Conservation (phyloP, 2,888 invertebrate genomes). For the Eupithecia exiguata region DNA sequence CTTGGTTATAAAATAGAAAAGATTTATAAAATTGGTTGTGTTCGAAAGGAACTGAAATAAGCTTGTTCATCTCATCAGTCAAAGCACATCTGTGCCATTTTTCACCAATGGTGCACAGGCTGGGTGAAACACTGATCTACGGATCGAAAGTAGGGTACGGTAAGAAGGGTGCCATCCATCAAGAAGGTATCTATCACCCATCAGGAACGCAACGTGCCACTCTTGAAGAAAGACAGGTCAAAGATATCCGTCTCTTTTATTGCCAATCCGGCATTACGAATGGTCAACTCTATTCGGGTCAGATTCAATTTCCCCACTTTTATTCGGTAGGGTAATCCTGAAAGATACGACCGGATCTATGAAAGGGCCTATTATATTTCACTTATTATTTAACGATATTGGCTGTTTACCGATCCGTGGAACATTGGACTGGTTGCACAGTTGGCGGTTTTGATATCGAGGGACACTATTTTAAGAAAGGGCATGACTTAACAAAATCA, state of each 20-base stretch:
- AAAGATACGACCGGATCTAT: slow-evolving; percentile 57
- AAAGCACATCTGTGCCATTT: neutral
- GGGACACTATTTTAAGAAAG: neutral
- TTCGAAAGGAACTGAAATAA: neutral
- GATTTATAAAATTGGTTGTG: neutral
- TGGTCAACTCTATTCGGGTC: slow-evolving; percentile 48
- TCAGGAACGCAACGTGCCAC: neutral
- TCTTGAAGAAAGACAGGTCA: slow-evolving; percentile 3
- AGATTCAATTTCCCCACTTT: slow-evolving; percentile 61
- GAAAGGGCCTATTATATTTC: slow-evolving; percentile 50
- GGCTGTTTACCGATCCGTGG: slow-evolving; percentile 35
- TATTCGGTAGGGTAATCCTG: slow-evolving; percentile 59
- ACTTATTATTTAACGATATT: slow-evolving; percentile 45
- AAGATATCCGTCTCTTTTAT: neutral
- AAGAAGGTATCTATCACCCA: slow-evolving; percentile 4
- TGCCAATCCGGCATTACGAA: slow-evolving; percentile 13
- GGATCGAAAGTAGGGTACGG: slow-evolving; percentile 3
- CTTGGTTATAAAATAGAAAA: too few relatives aligned
- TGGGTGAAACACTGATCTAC: neutral
- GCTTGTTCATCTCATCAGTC: neutral
- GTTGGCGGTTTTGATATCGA: neutral
- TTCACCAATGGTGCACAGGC: neutral
- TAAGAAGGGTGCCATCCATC: slow-evolving; percentile 14
- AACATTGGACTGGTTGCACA: slow-evolving; percentile 6
- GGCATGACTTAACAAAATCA: neutral